Evolutionary conservation across 2,113 vertebrate genomes (phyloP).

Genomic region (Laticauda laticaudata): DNA sequence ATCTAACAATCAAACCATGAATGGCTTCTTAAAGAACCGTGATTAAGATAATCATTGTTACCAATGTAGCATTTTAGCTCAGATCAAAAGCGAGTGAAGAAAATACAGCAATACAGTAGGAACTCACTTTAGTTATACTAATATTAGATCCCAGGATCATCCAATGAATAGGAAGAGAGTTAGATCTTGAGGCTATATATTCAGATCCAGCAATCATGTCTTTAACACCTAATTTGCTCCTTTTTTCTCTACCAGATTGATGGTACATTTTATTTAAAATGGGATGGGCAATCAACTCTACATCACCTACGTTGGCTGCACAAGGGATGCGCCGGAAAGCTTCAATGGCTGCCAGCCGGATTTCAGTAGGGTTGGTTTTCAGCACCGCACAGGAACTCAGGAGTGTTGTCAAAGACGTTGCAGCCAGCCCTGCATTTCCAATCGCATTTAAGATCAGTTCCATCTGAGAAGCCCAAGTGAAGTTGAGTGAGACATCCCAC

Average conservation of each 20-base stretch:
- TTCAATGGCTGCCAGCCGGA: constrained; percentile 75
- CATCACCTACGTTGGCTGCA: constrained; percentile 70
- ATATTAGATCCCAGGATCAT: background rate
- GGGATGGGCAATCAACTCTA: background rate
- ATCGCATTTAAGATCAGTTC: constrained; percentile 78
- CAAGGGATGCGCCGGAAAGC: constrained; percentile 85
- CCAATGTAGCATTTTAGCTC: background rate
- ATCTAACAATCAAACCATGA: background rate
- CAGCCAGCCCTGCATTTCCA: constrained; percentile 77
- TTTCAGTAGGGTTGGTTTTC: constrained; percentile 46
- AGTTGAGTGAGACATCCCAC: background rate
- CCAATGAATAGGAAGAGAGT: background rate
- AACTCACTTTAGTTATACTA: background rate
- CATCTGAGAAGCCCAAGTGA: constrained; percentile 65
- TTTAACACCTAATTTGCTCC: background rate
- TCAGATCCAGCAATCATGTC: background rate
- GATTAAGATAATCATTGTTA: background rate
- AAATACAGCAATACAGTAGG: background rate
- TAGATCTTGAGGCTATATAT: background rate
- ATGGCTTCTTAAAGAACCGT: background rate
- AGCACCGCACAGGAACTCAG: constrained; percentile 67
- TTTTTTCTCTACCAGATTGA: background rate
- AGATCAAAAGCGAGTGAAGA: background rate
- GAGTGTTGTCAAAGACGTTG: constrained; percentile 59
- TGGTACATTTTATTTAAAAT: background rate